These are phyloP conservation scores for Rhadinocentrus ornatus DNA, from an alignment of 2,797 vertebrate species.

Conservation along the genomic window DNA sequence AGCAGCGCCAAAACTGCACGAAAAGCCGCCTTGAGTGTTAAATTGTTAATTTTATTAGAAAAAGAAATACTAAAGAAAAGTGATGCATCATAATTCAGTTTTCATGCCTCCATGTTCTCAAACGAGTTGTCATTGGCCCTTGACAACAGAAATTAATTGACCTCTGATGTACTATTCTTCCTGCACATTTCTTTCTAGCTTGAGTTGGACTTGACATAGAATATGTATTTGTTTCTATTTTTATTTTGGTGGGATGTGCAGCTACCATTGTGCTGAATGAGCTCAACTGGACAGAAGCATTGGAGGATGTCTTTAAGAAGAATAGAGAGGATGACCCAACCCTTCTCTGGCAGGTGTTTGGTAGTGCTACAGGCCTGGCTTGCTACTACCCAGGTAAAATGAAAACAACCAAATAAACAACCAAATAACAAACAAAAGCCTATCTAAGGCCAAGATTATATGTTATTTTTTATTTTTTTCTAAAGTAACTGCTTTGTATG, in stretches of 20 bases:
- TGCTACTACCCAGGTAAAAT: conserved; percentile 90
- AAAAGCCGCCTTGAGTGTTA: too few relatives aligned
- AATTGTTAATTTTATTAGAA: background rate
- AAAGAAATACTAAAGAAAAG: background rate
- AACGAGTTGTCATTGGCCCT: background rate
- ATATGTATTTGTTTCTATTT: background rate
- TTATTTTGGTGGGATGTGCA: conserved; percentile 49
- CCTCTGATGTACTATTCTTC: background rate
- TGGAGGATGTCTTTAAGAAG: conserved; percentile 93
- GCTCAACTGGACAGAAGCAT: conserved; percentile 92
- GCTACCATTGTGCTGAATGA: conserved; percentile 96
- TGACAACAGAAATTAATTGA: too few relatives aligned
- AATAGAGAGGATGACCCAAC: conserved; percentile 94
- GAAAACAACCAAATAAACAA: background rate
- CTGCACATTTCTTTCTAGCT: background rate
- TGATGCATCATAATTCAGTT: background rate
- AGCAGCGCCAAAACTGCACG: too few relatives aligned
- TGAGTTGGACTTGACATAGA: background rate
- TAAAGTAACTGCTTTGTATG: background rate
- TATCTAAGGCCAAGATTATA: too few relatives aligned
- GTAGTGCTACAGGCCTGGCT: conserved; percentile 95
- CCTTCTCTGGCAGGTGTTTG: conserved; percentile 96
- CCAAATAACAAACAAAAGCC: background rate
- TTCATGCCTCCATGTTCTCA: background rate
- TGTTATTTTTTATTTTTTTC: too few relatives aligned